Evolutionary conservation across 1,140 invertebrate genomes (phyloP), one percentile per base, ranked within the genome.

Genomic region (Procambarus clarkii): DNA sequence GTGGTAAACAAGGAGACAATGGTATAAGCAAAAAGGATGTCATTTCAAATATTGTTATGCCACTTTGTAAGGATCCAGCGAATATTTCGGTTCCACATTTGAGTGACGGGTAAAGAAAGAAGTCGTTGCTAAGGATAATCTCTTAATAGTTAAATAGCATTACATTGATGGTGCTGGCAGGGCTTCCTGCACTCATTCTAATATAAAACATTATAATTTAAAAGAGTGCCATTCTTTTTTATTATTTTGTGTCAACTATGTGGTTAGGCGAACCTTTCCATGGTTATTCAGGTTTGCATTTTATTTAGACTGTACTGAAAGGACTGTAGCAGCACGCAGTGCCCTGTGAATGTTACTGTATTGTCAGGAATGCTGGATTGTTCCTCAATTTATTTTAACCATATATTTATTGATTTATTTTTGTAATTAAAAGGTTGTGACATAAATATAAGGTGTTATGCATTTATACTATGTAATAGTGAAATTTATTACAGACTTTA

Each of bases 71-170:
- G 48, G 83, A 85, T 48, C 64, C 83, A 9, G 83, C 60, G 9
- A 74, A 85, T 48, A n/a, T 85, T 24, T 71, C 60, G 34, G 64
- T 85, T 2, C 83, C 83, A 9, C 83, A 85, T 69, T 74, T 60
- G 18, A 85, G 83, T 21, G 83, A 85, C n/a, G 74, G 83, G 83
- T 85, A 85, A 48, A 85, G 74, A 69, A 71, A 34, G 15, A 45
- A 64, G 46, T 48, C 74, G 83, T 48, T 5, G 21, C 60, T 74
- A 48, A 74, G 69, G 69, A 5, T 74, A 74, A 74, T 74, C 24
- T 64, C 15, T 54, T 64, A 21, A 2, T 64, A 64, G 60, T 18
- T 64, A 18, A 18, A 64, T 64, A 34, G 69, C 24, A 74, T 74
- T 74, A 34, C 69, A 8, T 34, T 74, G 24, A 74, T 21, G 69